Percentiles rank a stretch among this genome's conserved stretches.
phyloP scores from a whole-genome alignment of 1,140 invertebrate species.

The Tribolium castaneum region DNA sequence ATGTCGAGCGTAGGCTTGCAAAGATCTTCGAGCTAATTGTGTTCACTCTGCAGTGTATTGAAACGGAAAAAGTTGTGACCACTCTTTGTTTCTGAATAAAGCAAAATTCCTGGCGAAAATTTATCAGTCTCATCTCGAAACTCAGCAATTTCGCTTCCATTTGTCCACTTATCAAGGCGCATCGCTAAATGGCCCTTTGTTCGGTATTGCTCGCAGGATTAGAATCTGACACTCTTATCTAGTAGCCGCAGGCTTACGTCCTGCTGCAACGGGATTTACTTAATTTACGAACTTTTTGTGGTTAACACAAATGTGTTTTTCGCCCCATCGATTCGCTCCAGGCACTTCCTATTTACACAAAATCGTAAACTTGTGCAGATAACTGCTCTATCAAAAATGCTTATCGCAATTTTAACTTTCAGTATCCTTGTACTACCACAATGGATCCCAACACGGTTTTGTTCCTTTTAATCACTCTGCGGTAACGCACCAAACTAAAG shows the following conservation, averaged over 20 bases:
- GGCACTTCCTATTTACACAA: not conserved
- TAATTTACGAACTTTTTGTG: conserved; percentile 36
- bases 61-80: not conserved
- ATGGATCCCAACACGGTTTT: not conserved
- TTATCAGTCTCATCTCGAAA: not conserved
- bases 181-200: conserved; percentile 33
- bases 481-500: not conserved
- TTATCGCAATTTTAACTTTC: not conserved
- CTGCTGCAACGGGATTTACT: conserved; percentile 2
- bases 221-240: conserved; percentile 32
- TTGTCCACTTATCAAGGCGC: conserved; percentile 24
- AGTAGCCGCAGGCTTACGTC: conserved; percentile 19
- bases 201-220: conserved; percentile 21
- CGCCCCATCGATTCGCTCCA: not conserved
- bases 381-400: not conserved
- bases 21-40: conserved; percentile 24
- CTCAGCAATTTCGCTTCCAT: conserved; percentile 1
- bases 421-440: not conserved
- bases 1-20: conserved; percentile 14
- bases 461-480: not conserved
- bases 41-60: not conserved
- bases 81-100: not conserved
- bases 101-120: not conserved
- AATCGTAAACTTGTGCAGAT: not conserved
- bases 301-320: conserved; percentile 32